A percentile compares a stretch with the other conserved stretches of the same genome.
phyloP scores from a whole-genome alignment of 2,888 invertebrate species.

The Tyria jacobaeae region DNA sequence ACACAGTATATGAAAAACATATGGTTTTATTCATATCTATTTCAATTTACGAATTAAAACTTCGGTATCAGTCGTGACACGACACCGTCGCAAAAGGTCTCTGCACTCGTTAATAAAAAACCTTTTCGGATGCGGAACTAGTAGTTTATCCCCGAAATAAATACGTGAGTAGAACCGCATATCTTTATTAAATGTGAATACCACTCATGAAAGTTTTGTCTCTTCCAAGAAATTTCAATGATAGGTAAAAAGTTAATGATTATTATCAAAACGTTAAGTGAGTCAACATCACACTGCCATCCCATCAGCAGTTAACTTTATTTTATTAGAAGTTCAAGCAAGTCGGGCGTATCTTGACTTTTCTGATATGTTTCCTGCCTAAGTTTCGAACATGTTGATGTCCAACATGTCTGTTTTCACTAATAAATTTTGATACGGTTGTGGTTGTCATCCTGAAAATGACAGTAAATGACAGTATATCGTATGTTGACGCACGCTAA shows the following conservation, averaged over 20 bases:
- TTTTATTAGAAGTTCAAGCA: conserved; percentile 71
- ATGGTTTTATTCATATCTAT: too few relatives aligned
- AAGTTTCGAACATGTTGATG: conserved; percentile 70
- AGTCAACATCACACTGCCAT: conserved; percentile 47
- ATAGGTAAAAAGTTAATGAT: conserved; percentile 38
- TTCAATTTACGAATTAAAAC: too few relatives aligned
- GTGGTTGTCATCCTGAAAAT: conserved; percentile 63
- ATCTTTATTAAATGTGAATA: too few relatives aligned
- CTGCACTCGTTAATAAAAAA: too few relatives aligned
- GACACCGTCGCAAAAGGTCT: too few relatives aligned
- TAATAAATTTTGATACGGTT: conserved; percentile 63
- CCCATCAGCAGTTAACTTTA: conserved; percentile 64
- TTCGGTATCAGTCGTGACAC: too few relatives aligned
- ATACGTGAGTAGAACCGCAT: too few relatives aligned
- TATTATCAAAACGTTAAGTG: conserved; percentile 38
- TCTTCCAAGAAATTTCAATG: too few relatives aligned
- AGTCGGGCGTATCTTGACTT: conserved; percentile 65
- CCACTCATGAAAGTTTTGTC: too few relatives aligned
- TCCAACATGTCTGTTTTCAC: conserved; percentile 68
- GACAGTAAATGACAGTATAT: conserved; percentile 45
- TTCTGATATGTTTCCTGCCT: conserved; percentile 63
- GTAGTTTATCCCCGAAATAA: too few relatives aligned
- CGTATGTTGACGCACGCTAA: background rate
- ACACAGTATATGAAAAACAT: too few relatives aligned
- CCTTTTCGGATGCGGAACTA: too few relatives aligned